Percentiles rank a stretch among this genome's conserved stretches.
phyloP scores from a whole-genome alignment of 1,140 invertebrate genomes.

The Zaprionus vittiger region DNA sequence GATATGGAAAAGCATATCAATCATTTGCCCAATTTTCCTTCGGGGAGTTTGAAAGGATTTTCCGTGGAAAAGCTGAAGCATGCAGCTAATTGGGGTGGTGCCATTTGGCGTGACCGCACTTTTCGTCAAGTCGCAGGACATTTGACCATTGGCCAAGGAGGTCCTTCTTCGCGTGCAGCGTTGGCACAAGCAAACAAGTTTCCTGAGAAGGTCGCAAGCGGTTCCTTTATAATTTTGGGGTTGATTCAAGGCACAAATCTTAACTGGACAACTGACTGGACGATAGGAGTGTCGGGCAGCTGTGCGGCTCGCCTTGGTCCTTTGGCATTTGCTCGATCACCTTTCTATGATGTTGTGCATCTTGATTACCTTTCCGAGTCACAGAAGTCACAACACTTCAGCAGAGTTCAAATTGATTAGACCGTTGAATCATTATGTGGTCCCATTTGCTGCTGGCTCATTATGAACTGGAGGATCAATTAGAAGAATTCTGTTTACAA shows the following conservation, averaged over 20 bases:
- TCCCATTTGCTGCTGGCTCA: background rate
- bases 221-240: slow-evolving; percentile 24
- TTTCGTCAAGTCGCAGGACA: slow-evolving; percentile 34
- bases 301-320: slow-evolving; percentile 4
- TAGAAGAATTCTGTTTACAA: background rate
- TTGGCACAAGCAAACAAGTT: slow-evolving; percentile 34
- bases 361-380: slow-evolving; percentile 45
- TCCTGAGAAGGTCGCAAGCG: slow-evolving; percentile 12
- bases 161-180: slow-evolving; percentile 6
- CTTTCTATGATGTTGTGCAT: slow-evolving; percentile 41
- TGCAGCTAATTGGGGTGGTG: slow-evolving; percentile 73
- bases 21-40: slow-evolving; percentile 59
- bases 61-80: slow-evolving; percentile 42
- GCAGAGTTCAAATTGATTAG: slow-evolving; percentile 68
- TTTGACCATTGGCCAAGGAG: slow-evolving; percentile 61
- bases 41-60: slow-evolving; percentile 5
- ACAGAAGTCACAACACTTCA: slow-evolving; percentile 27
- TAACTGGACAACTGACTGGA: slow-evolving; percentile 16
- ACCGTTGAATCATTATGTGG: slow-evolving; percentile 30
- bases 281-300: background rate
- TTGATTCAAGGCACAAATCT: slow-evolving; percentile 40
- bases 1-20: slow-evolving; percentile 57
- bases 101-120: slow-evolving; percentile 59
- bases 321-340: slow-evolving; percentile 32
- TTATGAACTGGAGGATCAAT: background rate